phyloP scores from a whole-genome alignment of 92 coral and sea anemone genomes.

The Paramuricea clavata region DNA sequence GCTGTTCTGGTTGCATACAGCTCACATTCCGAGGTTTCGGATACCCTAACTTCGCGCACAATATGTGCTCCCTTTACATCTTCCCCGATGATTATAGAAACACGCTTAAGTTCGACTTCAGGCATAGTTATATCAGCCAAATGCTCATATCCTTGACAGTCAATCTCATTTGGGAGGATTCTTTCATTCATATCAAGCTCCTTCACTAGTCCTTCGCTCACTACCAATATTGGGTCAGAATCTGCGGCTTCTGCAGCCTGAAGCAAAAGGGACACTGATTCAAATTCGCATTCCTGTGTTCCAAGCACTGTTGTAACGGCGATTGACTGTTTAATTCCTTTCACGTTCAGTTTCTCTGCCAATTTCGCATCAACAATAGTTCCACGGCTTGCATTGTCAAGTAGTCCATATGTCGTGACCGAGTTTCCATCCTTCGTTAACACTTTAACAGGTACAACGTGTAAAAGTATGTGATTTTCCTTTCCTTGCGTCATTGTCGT shows the following conservation, averaged over 20 bases:
- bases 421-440: slow-evolving; percentile 39
- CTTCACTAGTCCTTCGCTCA: slow-evolving; percentile 37
- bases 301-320: too few relatives aligned
- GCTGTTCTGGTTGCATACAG: too few relatives aligned
- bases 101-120: slow-evolving; percentile 48
- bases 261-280: too few relatives aligned
- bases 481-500: neutral
- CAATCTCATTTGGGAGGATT: slow-evolving; percentile 60
- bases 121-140: slow-evolving; percentile 54
- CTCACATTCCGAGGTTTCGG: neutral
- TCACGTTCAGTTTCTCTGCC: slow-evolving; percentile 43
- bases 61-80: too few relatives aligned
- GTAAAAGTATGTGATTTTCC: too few relatives aligned
- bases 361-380: slow-evolving; percentile 37
- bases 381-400: too few relatives aligned
- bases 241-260: too few relatives aligned
- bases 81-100: slow-evolving; percentile 53
- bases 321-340: slow-evolving; percentile 47
- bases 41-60: slow-evolving; percentile 37
- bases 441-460: slow-evolving; percentile 60
- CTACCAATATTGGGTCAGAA: slow-evolving; percentile 37
- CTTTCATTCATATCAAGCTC: slow-evolving; percentile 53
- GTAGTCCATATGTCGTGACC: slow-evolving; percentile 60
- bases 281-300: too few relatives aligned
- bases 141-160: slow-evolving; percentile 46